Conservation (phyloP, 2,888 invertebrate genomes). For the Spilosoma lubricipeda region DNA sequence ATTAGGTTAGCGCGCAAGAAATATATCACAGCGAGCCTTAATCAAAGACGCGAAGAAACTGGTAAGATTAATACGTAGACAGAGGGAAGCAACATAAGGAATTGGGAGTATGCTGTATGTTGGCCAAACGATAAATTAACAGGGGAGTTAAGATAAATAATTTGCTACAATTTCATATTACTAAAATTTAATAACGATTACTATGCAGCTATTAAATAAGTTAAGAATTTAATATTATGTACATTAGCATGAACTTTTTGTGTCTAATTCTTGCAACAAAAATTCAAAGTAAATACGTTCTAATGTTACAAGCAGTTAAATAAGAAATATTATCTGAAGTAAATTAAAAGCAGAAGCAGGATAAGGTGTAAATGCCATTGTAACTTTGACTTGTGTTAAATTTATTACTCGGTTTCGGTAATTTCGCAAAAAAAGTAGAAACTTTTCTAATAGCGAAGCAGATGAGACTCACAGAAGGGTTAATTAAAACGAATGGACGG, state of each 20-base stretch:
- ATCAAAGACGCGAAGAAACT: conserved; percentile 82
- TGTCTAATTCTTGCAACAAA: not conserved
- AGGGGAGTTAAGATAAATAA: conserved; percentile 50
- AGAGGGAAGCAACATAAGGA: conserved; percentile 65
- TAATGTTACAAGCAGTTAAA: not conserved
- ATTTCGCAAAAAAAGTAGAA: conserved; percentile 61
- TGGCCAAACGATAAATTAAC: conserved; percentile 56
- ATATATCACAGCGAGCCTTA: conserved; percentile 83
- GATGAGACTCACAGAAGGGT: conserved; percentile 78
- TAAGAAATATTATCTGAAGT: not conserved
- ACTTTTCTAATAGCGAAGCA: conserved; percentile 73
- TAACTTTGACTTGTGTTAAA: conserved; percentile 70
- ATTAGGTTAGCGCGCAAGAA: conserved; percentile 83
- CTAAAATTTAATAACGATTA: not conserved
- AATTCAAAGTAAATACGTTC: not conserved
- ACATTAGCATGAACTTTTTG: too few species aligned
- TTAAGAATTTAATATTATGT: too few species aligned
- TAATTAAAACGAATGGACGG: conserved; percentile 85
- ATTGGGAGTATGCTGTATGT: conserved; percentile 64
- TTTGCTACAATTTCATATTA: conserved; percentile 21
- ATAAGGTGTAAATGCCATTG: conserved; percentile 49
- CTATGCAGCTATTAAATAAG: not conserved
- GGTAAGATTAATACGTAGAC: conserved; percentile 81
- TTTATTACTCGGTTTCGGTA: conserved; percentile 66
- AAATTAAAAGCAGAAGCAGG: not conserved